Conservation (phyloP, 2,797 vertebrate genomes). For the Enteromius anoplus region DNA sequence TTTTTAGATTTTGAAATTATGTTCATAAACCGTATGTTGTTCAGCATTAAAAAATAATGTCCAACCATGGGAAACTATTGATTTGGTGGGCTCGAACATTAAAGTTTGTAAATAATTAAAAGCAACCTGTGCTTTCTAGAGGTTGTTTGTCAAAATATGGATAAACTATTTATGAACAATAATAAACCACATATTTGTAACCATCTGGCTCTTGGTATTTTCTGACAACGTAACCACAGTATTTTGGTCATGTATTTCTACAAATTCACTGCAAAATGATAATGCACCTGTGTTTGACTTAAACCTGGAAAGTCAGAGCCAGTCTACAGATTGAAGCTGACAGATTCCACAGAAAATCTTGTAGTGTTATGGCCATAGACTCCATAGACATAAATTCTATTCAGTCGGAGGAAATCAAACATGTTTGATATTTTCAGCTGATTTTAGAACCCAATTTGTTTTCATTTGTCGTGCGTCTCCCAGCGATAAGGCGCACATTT, state of each 20-base stretch:
- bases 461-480: no score
- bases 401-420: no score
- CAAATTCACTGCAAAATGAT: neutral
- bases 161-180: slow-evolving; percentile 14
- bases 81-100: neutral
- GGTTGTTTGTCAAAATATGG: slow-evolving; percentile 7
- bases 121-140: slow-evolving; percentile 1
- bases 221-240: neutral
- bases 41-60: slow-evolving; percentile 4
- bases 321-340: no score
- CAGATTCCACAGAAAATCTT: no score
- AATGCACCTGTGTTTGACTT: neutral
- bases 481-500: no score
- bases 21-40: slow-evolving; percentile 10
- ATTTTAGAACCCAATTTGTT: no score
- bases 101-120: slow-evolving; percentile 17
- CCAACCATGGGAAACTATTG: neutral
- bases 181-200: slow-evolving; percentile 24
- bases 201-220: neutral
- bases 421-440: no score
- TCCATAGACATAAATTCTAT: no score
- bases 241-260: neutral
- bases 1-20: neutral
- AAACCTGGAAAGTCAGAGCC: no score
- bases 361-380: no score